phyloP scores from a whole-genome alignment of 2,797 vertebrate species.

The Aldrovandia affinis region DNA sequence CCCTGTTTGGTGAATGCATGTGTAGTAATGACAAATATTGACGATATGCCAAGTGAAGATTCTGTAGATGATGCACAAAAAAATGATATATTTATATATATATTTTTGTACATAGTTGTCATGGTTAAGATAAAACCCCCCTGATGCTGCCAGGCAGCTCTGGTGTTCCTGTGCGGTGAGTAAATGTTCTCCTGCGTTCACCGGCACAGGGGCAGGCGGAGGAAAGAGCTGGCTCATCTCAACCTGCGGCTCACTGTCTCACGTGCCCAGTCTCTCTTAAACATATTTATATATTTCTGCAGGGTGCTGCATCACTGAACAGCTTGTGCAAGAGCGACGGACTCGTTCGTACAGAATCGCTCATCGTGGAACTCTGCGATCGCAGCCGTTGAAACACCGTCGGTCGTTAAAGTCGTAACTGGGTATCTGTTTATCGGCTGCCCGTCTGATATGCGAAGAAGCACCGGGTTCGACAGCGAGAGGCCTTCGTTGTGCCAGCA shows the following conservation, averaged over 20 bases:
- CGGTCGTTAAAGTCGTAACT: background rate
- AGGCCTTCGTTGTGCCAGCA: slow-evolving; percentile 42
- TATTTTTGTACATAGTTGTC: background rate
- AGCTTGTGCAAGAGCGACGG: background rate
- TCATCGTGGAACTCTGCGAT: background rate
- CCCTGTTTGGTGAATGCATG: background rate
- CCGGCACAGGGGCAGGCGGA: background rate
- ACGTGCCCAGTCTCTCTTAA: background rate
- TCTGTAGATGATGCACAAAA: background rate
- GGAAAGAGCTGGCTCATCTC: background rate
- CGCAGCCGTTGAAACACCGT: background rate
- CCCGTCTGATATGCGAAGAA: slow-evolving; percentile 34
- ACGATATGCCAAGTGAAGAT: background rate
- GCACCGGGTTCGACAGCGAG: no score
- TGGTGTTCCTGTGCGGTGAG: background rate
- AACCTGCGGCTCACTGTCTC: background rate
- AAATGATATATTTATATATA: no score
- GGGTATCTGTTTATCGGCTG: background rate
- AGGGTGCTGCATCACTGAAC: background rate
- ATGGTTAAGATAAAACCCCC: background rate
- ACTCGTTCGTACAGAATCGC: background rate
- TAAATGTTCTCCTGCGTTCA: background rate
- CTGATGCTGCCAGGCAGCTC: background rate
- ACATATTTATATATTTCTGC: background rate
- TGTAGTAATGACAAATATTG: background rate